Base-by-base conservation (phyloP, 2,888 invertebrate genomes). In the Lottia gigantea region DNA sequence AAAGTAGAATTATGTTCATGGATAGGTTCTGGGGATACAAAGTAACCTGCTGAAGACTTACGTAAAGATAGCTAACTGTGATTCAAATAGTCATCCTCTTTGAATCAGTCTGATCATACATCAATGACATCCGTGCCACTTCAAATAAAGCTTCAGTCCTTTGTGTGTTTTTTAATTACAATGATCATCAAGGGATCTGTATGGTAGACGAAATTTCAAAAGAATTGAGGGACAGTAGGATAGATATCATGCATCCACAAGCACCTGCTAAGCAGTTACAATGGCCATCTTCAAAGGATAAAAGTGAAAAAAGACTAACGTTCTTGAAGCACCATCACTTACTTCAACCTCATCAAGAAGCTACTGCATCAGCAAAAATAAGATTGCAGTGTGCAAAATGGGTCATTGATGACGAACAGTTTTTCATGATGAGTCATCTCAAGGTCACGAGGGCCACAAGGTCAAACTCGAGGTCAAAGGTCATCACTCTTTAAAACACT, bases 151-250 rank as follows among this genome's bases (percentile, higher is more conserved):
- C 23, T 40, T 11, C 65, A 14, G 26, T 23, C 46, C 66, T 66
- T 23, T 46, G 66, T 46, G 14, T 47, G 66, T 46, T 46, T 6
- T 19, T 16, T 66, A n/a, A n/a, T 19, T 66, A 66, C 46, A 46
- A 66, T 46, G 23, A 66, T 46, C n/a, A 46, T 15, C 46, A 19
- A 23, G 46, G 66, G 66, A 46, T 46, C 46, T 46, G 66, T 23
- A n/a, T 66, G 23, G 66, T 19, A 11, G 66, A 66, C 16, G 47
- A 66, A 45, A 23, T 66, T 46, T 66, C 66, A 47, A 46, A 66
- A 25, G 66, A 66, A 46, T 46, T 19, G 12, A 25, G 66, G 26
- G 66, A 47, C 25, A 16, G 4, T 8, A 47, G 23, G n/a, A 66
- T 46, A 46, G 26, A 66, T n/a, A 16, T 46, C 46, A 40, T 49